phyloP scores from a whole-genome alignment of 1,140 invertebrate species.

The Eriosoma lanigerum region DNA sequence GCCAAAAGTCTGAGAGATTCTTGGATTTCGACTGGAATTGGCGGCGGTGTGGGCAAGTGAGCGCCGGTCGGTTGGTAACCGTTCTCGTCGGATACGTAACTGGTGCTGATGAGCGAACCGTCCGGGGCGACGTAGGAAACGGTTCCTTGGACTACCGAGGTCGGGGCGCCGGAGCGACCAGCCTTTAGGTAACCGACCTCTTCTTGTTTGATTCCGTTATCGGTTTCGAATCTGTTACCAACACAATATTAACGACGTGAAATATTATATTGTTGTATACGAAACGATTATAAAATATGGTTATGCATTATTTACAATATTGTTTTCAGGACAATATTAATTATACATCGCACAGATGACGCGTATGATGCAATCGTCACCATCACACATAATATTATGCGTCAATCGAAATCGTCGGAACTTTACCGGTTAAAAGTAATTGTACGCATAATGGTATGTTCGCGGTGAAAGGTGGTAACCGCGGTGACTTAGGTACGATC shows the following conservation, averaged over 20 bases:
- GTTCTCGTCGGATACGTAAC: constrained; percentile 80
- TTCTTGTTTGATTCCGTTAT: constrained; percentile 79
- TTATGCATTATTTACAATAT: neutral
- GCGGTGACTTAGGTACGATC: neutral
- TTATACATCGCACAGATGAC: too few relatives aligned
- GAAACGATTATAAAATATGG: too few relatives aligned
- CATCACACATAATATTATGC: neutral
- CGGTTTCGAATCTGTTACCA: constrained; percentile 75
- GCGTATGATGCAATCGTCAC: too few relatives aligned
- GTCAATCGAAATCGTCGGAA: neutral
- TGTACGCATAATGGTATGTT: too few relatives aligned
- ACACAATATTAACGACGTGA: neutral
- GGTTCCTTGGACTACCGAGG: constrained; percentile 75
- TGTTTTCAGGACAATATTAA: neutral
- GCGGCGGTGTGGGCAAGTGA: constrained; percentile 81
- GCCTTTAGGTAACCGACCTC: constrained; percentile 78
- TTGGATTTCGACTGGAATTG: constrained; percentile 79
- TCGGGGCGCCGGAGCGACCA: constrained; percentile 63
- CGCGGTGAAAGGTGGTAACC: neutral
- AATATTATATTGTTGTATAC: too few relatives aligned
- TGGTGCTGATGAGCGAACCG: constrained; percentile 67
- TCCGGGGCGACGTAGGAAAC: constrained; percentile 67
- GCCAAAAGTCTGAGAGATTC: constrained; percentile 68
- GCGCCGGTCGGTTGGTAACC: constrained; percentile 80
- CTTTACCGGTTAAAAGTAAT: neutral